Evolutionary conservation across 2,888 invertebrate genomes (phyloP).

Genomic region (Amphipoea oculea): DNA sequence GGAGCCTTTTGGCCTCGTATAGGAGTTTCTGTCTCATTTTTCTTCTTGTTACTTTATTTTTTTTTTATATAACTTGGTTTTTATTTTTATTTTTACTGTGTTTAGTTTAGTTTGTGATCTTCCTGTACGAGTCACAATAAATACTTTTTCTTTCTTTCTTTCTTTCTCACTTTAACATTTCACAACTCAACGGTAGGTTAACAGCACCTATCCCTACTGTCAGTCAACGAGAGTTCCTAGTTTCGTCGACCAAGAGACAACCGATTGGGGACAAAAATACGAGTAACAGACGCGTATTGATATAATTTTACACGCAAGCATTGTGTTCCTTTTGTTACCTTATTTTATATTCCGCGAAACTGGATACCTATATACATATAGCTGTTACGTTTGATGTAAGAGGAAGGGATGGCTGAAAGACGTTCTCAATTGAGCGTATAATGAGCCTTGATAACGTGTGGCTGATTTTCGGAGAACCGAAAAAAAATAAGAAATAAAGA

Average conservation of each 20-base stretch:
- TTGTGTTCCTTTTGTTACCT: neutral
- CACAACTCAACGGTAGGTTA: slow-evolving; percentile 1
- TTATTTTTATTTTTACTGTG: no score
- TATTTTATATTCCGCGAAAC: neutral
- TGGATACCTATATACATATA: neutral
- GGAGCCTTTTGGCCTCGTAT: no score
- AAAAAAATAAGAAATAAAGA: neutral
- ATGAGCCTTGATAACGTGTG: slow-evolving; percentile 21
- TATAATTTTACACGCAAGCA: neutral
- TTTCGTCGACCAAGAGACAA: neutral
- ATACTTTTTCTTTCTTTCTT: no score
- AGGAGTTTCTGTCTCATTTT: no score
- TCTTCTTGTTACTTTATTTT: no score
- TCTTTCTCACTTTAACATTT: slow-evolving; percentile 15
- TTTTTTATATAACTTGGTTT: no score
- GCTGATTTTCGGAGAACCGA: neutral
- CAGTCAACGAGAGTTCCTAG: neutral
- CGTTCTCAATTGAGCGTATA: neutral
- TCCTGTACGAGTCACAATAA: no score
- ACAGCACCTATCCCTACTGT: slow-evolving; percentile 7
- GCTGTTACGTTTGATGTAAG: neutral
- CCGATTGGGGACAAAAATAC: neutral
- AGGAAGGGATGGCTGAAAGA: neutral
- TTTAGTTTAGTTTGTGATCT: no score
- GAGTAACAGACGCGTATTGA: neutral